Conservation (phyloP, 2,888 invertebrate species). For the Rapana venosa region DNA sequence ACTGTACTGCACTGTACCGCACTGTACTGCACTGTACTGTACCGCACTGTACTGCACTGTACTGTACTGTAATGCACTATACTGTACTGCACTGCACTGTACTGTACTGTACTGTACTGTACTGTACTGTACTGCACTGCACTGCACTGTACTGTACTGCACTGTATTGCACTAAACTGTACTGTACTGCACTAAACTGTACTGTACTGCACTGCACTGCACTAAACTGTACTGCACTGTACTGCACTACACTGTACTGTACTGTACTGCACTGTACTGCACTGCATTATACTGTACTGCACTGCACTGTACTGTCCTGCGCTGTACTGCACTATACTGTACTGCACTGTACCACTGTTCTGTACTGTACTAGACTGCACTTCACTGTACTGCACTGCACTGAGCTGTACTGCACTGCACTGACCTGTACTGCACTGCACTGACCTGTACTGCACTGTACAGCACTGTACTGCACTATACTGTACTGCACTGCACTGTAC, state of each 20-base stretch:
- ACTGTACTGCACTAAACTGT: neutral
- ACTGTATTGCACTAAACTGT: neutral
- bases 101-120: no score
- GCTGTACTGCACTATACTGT: constrained; percentile 8
- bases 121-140: no score
- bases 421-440: neutral
- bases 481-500: neutral
- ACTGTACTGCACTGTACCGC: no score
- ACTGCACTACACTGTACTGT: neutral
- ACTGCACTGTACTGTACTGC: neutral
- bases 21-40: no score
- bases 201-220: neutral
- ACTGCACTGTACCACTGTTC: neutral
- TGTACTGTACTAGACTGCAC: neutral
- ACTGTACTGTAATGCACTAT: no score
- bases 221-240: neutral
- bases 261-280: constrained; percentile 11
- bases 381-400: neutral
- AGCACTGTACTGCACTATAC: constrained; percentile 4
- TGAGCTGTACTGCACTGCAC: neutral
- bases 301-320: neutral
- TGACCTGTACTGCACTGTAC: neutral
- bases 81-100: no score
- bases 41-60: no score
- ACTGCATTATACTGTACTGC: neutral